Evolutionary conservation across 1,140 invertebrate genomes (phyloP).

Genomic region (Oryctes rhinoceros): DNA sequence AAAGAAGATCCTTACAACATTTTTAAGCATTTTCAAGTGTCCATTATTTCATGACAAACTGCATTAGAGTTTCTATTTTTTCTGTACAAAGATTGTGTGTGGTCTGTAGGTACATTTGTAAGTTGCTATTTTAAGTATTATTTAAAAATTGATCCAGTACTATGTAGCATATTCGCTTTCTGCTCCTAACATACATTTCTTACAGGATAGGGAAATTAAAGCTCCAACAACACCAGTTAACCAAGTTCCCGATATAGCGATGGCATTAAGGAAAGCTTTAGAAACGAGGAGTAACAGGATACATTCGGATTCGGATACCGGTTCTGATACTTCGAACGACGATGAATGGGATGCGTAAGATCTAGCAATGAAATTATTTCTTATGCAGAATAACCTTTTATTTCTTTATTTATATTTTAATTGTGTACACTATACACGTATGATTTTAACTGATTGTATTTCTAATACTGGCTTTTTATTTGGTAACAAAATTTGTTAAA

Average conservation of each 20-base stretch:
- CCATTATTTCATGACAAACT: too few relatives aligned
- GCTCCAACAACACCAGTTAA: conserved; percentile 46
- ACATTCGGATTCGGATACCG: conserved; percentile 71
- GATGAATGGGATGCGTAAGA: conserved; percentile 71
- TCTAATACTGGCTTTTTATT: conserved; percentile 35
- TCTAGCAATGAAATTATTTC: not conserved
- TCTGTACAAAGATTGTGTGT: too few relatives aligned
- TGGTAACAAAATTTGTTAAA: conserved; percentile 22
- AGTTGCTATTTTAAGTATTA: too few relatives aligned
- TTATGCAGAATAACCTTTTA: not conserved
- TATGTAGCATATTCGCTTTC: too few relatives aligned
- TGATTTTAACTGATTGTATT: conserved; percentile 28
- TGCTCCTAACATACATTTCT: not conserved
- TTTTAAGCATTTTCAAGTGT: too few relatives aligned
- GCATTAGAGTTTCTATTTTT: too few relatives aligned
- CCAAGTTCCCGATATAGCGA: conserved; percentile 71
- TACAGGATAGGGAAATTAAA: conserved; percentile 55
- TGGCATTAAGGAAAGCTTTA: conserved; percentile 79
- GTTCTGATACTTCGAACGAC: conserved; percentile 67
- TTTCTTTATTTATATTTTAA: conserved; percentile 32
- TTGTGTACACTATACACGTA: conserved; percentile 3
- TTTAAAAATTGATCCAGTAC: too few relatives aligned
- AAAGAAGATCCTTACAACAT: too few relatives aligned
- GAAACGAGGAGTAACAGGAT: conserved; percentile 75
- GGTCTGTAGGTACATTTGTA: too few relatives aligned